Evolutionary conservation across 1,140 invertebrate genomes (phyloP).

Genomic region (Cryptotermes secundus): DNA sequence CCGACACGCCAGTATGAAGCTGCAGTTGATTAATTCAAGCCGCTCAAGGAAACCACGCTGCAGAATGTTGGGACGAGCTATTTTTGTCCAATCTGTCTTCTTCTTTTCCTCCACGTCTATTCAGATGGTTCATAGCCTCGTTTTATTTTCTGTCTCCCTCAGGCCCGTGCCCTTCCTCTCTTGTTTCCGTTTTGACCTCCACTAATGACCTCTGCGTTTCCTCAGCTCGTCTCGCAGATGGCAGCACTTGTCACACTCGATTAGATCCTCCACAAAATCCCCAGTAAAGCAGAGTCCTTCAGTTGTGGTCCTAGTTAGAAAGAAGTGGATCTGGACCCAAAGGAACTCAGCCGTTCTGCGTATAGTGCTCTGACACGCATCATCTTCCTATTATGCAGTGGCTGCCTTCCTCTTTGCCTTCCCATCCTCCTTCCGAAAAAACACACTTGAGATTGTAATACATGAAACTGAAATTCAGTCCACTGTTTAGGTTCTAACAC

Average conservation of each 20-base stretch:
- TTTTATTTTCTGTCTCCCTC: not conserved
- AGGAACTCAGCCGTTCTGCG: not conserved
- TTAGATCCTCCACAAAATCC: constrained; percentile 8
- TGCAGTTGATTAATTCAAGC: no score
- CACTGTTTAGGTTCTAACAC: no score
- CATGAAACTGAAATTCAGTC: no score
- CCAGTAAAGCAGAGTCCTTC: constrained; percentile 5
- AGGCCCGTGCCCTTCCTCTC: not conserved
- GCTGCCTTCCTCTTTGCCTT: no score
- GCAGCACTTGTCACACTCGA: constrained; percentile 17
- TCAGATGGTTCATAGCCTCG: no score
- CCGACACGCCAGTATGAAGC: no score
- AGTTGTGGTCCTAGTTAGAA: not conserved
- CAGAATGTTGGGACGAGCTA: no score
- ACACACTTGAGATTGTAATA: no score
- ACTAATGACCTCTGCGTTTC: constrained; percentile 7
- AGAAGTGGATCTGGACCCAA: no score
- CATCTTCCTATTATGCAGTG: no score
- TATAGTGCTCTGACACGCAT: not conserved
- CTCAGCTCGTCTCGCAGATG: constrained; percentile 13
- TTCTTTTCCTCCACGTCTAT: not conserved
- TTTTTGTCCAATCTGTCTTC: not conserved
- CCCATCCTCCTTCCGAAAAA: no score
- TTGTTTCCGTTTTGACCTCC: constrained; percentile 11
- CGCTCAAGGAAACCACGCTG: no score